phyloP scores from a whole-genome alignment of 2,113 vertebrate species.

The Seriola aureovittata region DNA sequence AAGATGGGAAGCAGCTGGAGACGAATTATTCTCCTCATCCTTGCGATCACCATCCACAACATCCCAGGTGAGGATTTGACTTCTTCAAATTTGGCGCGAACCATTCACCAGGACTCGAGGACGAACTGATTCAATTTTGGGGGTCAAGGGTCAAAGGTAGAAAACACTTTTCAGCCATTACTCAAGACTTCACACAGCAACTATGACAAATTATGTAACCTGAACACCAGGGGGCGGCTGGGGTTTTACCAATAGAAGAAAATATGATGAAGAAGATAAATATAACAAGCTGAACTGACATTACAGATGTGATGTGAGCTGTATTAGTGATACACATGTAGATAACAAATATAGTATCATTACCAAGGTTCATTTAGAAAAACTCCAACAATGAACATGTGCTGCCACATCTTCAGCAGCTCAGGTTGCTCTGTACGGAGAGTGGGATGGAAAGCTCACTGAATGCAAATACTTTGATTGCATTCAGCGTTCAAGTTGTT shows the following conservation, averaged over 20 bases:
- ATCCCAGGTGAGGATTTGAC: slow-evolving; percentile 93
- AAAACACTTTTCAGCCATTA: too few relatives aligned
- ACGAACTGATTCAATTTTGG: too few relatives aligned
- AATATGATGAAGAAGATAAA: too few relatives aligned
- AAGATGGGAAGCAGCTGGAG: slow-evolving; percentile 88
- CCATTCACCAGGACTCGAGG: too few relatives aligned
- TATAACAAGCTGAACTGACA: too few relatives aligned
- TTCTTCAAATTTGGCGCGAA: too few relatives aligned
- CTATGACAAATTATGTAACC: too few relatives aligned
- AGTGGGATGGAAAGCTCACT: background rate
- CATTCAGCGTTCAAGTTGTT: background rate
- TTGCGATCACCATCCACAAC: slow-evolving; percentile 98
- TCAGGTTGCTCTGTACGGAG: background rate
- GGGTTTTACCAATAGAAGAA: too few relatives aligned
- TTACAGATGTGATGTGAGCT: background rate
- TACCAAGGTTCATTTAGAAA: background rate
- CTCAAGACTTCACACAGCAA: too few relatives aligned
- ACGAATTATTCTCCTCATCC: slow-evolving; percentile 91
- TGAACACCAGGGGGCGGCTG: too few relatives aligned
- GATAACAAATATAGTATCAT: background rate
- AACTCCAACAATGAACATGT: background rate
- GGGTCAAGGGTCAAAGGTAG: too few relatives aligned
- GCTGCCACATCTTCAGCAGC: background rate
- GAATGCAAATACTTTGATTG: slow-evolving; percentile 4
- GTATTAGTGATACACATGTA: background rate